Evolutionary conservation across 2,113 vertebrate genomes (phyloP).

Genomic region (Hipposideros armiger): DNA sequence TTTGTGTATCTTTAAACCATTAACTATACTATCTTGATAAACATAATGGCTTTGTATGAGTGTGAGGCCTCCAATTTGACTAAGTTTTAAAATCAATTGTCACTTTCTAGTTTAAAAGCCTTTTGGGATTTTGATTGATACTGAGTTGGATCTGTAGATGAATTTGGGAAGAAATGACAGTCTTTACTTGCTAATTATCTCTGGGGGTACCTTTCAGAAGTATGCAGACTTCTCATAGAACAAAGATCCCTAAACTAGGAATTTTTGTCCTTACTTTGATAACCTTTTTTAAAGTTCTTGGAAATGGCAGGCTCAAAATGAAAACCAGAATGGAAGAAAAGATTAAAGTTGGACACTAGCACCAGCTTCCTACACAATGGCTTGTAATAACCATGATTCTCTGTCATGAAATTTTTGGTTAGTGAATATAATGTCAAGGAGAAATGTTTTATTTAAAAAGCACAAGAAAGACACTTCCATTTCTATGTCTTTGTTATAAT

Average conservation of each 20-base stretch:
- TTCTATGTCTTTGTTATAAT: not conserved
- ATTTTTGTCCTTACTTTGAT: not conserved
- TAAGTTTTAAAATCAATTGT: conserved; percentile 32
- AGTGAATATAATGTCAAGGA: not conserved
- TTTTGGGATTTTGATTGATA: conserved; percentile 12
- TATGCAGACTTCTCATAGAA: not conserved
- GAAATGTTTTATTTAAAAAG: conserved; percentile 40
- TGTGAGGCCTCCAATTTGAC: not conserved
- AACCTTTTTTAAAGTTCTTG: not conserved
- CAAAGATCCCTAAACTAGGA: conserved; percentile 1
- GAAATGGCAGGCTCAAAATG: not conserved
- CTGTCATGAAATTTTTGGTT: conserved; percentile 21
- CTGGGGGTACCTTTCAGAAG: not conserved
- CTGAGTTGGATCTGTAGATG: not conserved
- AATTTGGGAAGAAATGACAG: not conserved
- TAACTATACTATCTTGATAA: not conserved
- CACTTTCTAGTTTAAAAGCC: not conserved
- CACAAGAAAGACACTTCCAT: not conserved
- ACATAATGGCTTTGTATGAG: conserved; percentile 16
- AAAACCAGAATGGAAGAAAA: not conserved
- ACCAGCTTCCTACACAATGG: not conserved
- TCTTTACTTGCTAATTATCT: not conserved
- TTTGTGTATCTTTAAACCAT: conserved; percentile 32
- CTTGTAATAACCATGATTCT: not conserved
- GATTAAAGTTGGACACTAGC: not conserved